Evolutionary conservation across 1,140 invertebrate genomes (phyloP).

Genomic region (Brachionus koreanus): DNA sequence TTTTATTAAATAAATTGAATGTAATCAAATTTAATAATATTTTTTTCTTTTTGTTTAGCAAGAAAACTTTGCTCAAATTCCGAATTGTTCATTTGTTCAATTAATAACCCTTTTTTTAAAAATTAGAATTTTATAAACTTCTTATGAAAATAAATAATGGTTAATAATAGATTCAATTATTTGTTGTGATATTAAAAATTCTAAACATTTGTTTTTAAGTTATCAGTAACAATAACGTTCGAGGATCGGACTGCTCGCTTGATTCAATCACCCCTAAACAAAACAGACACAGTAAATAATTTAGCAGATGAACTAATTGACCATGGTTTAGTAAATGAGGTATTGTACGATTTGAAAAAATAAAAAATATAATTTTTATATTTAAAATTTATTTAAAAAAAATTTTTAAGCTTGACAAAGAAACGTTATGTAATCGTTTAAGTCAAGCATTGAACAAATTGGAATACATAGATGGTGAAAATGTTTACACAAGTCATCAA

Average conservation of each 20-base stretch:
- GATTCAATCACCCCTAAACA: conserved; percentile 8
- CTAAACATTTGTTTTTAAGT: conserved; percentile 3
- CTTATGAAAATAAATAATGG: not conserved
- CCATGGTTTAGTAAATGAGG: conserved; percentile 42
- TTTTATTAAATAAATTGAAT: no score
- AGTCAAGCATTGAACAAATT: conserved; percentile 39
- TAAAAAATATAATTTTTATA: not conserved
- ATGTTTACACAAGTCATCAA: conserved; percentile 17
- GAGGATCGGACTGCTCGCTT: conserved; percentile 11
- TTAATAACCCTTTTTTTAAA: not conserved
- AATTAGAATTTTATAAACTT: not conserved
- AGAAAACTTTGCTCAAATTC: not conserved
- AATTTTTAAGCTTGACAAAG: conserved; percentile 37
- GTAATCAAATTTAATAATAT: no score
- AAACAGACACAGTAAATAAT: conserved; percentile 1
- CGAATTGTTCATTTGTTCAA: no score
- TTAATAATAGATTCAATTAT: not conserved
- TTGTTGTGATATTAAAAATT: not conserved
- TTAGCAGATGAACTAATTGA: conserved; percentile 27
- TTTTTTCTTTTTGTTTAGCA: no score
- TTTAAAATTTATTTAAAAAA: not conserved
- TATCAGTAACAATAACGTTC: conserved; percentile 9
- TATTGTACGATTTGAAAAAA: not conserved
- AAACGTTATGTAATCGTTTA: conserved; percentile 1
- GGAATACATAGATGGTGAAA: conserved; percentile 5